Evolutionary conservation across 2,888 invertebrate genomes (phyloP).

Genomic region (Dioctria rufipes): DNA sequence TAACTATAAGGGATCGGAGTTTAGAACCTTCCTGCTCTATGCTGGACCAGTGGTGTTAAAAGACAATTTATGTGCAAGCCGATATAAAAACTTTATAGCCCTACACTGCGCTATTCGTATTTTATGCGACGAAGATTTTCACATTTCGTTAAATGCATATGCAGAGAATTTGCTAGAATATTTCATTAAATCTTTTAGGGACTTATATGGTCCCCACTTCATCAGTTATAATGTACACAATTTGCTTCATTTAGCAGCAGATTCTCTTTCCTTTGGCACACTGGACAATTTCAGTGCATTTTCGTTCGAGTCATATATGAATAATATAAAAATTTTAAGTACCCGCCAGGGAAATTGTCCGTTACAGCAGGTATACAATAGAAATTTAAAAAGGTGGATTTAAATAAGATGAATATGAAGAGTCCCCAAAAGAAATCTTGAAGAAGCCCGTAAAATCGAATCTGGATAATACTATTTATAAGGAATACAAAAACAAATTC

Average conservation of each 20-base stretch:
- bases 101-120: constrained; percentile 1
- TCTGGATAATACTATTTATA: too few relatives aligned
- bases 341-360: too few relatives aligned
- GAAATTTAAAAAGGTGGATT: too few relatives aligned
- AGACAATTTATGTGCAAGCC: neutral
- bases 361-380: too few relatives aligned
- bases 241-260: neutral
- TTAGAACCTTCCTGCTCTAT: constrained; percentile 14
- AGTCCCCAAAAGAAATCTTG: neutral
- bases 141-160: neutral
- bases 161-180: constrained; percentile 6
- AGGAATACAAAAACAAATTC: neutral
- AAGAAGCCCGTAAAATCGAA: too few relatives aligned
- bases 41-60: constrained; percentile 20
- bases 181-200: constrained; percentile 3
- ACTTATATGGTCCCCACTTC: neutral
- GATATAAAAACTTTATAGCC: constrained; percentile 12
- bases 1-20: constrained; percentile 35
- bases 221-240: constrained; percentile 41
- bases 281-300: neutral
- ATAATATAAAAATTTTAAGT: too few relatives aligned
- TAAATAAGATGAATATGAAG: too few relatives aligned
- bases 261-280: neutral
- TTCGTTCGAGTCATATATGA: neutral
- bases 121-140: neutral